Percentiles rank a stretch among this genome's conserved stretches.
These are phyloP conservation scores for Drosophila nr. perissopoda DNA, from an alignment of 2,888 invertebrate species.

Conservation along the genomic window DNA sequence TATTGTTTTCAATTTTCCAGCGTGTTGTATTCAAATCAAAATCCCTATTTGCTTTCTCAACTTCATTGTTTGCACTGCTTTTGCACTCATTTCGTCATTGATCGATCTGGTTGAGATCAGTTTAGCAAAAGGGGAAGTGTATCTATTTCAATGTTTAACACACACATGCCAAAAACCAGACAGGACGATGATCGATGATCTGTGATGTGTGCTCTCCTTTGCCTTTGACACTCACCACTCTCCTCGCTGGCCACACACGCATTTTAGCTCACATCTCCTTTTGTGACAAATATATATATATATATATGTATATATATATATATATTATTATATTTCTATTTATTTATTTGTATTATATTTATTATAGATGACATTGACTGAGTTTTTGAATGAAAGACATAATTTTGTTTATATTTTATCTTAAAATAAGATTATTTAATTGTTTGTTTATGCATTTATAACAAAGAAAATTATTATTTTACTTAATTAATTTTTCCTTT, in stretches of 20 bases:
- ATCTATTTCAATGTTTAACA: conserved; percentile 50
- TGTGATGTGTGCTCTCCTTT: conserved; percentile 48
- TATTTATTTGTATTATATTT: not conserved
- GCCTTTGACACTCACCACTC: conserved; percentile 32
- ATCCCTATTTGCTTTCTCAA: conserved; percentile 28
- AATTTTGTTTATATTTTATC: not conserved
- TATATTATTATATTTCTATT: too few species aligned
- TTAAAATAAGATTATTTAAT: not conserved
- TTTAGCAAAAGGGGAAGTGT: not conserved
- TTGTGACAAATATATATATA: not conserved
- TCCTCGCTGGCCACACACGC: conserved; percentile 33
- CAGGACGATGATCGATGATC: conserved; percentile 73
- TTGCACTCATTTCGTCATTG: conserved; percentile 51
- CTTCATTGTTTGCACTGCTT: conserved; percentile 22
- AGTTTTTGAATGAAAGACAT: not conserved
- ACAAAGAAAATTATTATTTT: not conserved
- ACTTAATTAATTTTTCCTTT: too few species aligned
- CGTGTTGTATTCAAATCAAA: conserved; percentile 56
- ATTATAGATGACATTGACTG: not conserved
- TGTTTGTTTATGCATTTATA: not conserved
- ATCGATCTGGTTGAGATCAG: conserved; percentile 42
- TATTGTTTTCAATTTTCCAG: conserved; percentile 22
- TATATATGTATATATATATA: too few species aligned
- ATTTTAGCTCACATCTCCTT: not conserved
- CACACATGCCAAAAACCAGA: conserved; percentile 58